Percentiles rank a stretch among this genome's conserved stretches.
phyloP scores from a whole-genome alignment of 1,140 invertebrate species.

The Elymnias hypermnestra region DNA sequence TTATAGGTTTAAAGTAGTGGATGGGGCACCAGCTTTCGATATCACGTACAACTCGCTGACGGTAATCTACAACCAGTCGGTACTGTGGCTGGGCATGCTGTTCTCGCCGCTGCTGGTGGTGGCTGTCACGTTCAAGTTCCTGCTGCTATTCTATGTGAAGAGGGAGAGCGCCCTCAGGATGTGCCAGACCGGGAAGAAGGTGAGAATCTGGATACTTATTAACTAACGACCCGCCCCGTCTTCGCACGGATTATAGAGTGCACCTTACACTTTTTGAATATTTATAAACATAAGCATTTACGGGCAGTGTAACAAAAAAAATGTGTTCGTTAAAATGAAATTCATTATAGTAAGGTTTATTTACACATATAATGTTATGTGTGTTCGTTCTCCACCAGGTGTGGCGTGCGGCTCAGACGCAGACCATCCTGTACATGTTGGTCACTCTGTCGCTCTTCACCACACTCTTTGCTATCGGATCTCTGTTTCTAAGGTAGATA shows the following conservation, averaged over 20 bases:
- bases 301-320: too few species aligned
- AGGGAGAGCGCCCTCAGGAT: slow-evolving; percentile 71
- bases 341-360: too few species aligned
- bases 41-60: slow-evolving; percentile 84
- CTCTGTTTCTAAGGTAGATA: slow-evolving; percentile 79
- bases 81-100: slow-evolving; percentile 84
- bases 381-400: slow-evolving; percentile 52
- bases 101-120: slow-evolving; percentile 81
- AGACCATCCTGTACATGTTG: slow-evolving; percentile 82
- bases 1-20: slow-evolving; percentile 31
- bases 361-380: too few species aligned
- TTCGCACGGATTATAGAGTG: too few species aligned
- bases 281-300: too few species aligned
- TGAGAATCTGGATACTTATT: too few species aligned
- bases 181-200: slow-evolving; percentile 77
- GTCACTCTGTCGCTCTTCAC: slow-evolving; percentile 80
- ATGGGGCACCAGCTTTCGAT: slow-evolving; percentile 80
- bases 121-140: slow-evolving; percentile 80
- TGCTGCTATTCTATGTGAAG: slow-evolving; percentile 83
- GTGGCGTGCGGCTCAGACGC: slow-evolving; percentile 84
- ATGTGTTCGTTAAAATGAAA: too few species aligned
- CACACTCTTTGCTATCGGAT: slow-evolving; percentile 76
- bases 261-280: too few species aligned
- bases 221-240: too few species aligned
- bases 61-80: slow-evolving; percentile 85